Base-by-base conservation (phyloP, 2,113 vertebrate species). In the Sander vitreus region DNA sequence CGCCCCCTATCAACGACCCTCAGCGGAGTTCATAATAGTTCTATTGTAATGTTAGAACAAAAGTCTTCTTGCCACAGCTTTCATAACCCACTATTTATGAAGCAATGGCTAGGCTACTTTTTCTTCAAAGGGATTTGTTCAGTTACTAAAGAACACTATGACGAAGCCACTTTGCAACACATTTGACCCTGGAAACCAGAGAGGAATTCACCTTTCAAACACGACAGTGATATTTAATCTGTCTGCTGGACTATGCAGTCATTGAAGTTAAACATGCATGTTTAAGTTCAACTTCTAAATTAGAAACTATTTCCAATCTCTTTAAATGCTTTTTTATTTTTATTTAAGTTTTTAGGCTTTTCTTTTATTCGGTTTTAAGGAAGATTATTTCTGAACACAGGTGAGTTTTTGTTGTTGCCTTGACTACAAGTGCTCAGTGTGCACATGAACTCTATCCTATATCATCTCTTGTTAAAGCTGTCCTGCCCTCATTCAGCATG, bases 341-440 rank as follows among this genome's bases (percentile, higher is more conserved):
- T 27, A 33, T 9, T 6, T 69, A 14, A 19, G 13, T 25, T 47
- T 3, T 47, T 3, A 23, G 51, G 9, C 15, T 48, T n/a, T n/a
- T n/a, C 19, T 59, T 16, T 43, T 6, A 15, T 13, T n/a, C 0
- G 1, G 9, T 68, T 48, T 74, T 60, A 4, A 54, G 9, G 11
- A 15, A 43, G 4, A 39, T 39, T 1, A 39, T 10, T 36, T 25
- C 15, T 54, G 23, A 51, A 45, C 58, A 58, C 6, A 16, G 43
- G 43, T 62, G 60, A 58, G 16, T 53, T 30, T 30, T 30, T 30
- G 4, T 76, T 62, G 39, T 76, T 62, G 16, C 25, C 62, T 76
- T 50, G 45, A 70, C 9, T 48, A 15, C 30, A 23, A n/a, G 15
- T 21, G 13, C 27, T 45, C 11, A 18, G 15, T 23, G 27, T 75